These are phyloP conservation scores for Bubo bubo DNA, from an alignment of 2,113 vertebrate species.

Conservation along the genomic window DNA sequence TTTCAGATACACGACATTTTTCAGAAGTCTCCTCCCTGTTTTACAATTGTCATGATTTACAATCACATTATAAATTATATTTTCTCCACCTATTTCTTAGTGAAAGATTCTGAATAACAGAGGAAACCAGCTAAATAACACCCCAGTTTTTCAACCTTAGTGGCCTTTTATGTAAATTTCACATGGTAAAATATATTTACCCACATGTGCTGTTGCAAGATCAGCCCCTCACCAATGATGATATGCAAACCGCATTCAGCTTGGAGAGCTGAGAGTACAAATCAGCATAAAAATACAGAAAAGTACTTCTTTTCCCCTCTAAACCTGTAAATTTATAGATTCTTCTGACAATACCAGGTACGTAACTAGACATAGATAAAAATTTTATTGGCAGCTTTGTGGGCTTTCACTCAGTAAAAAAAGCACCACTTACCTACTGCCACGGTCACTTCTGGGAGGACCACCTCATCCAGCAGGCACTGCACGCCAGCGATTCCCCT, in stretches of 20 bases:
- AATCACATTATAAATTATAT: not conserved
- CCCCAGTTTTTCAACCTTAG: not conserved
- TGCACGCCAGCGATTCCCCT: not conserved
- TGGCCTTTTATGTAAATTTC: not conserved
- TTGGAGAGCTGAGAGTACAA: not conserved
- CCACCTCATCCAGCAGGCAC: not conserved
- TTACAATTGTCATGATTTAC: not conserved
- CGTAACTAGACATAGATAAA: not conserved
- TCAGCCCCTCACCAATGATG: not conserved
- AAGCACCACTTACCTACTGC: not conserved
- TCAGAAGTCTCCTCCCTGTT: not conserved
- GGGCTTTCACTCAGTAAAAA: not conserved
- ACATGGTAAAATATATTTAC: not conserved
- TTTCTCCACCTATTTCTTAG: not conserved
- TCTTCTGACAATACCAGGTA: not conserved
- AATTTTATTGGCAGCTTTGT: not conserved
- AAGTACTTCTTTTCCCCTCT: not conserved
- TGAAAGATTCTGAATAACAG: not conserved
- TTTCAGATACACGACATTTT: not conserved
- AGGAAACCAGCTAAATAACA: not conserved
- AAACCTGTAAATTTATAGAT: not conserved
- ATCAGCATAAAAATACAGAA: not conserved
- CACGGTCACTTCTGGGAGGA: not conserved
- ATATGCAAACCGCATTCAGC: not conserved
- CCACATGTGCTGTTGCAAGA: not conserved